Conservation (phyloP, 2,888 invertebrate species). For the Nowickia ferox region DNA sequence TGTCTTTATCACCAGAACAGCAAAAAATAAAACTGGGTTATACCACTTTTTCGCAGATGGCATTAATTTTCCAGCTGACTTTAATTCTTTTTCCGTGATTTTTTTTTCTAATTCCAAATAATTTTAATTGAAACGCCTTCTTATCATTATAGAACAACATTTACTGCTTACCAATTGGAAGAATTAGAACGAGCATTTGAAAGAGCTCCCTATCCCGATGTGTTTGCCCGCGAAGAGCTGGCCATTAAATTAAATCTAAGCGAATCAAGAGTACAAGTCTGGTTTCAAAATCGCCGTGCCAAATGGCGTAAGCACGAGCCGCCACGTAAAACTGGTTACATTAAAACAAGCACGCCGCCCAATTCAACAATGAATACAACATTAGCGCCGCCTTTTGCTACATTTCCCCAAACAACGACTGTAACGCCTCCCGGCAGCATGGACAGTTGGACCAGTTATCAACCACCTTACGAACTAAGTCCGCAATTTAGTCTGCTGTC, state of each 20-base stretch:
- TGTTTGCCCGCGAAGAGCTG: conserved; percentile 96
- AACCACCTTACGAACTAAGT: conserved; percentile 90
- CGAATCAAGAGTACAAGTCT: conserved; percentile 88
- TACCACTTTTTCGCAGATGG: too few species aligned
- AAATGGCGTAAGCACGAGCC: conserved; percentile 98
- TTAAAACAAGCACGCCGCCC: conserved; percentile 88
- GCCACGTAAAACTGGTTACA: conserved; percentile 93
- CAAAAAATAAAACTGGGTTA: too few species aligned
- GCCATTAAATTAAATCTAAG: conserved; percentile 95
- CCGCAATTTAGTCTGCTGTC: conserved; percentile 90
- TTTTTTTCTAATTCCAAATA: background rate
- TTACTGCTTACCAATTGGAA: conserved; percentile 96
- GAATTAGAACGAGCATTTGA: conserved; percentile 97
- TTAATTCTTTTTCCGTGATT: background rate
- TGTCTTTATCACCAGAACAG: too few species aligned
- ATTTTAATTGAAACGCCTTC: background rate
- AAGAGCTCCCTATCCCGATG: conserved; percentile 97
- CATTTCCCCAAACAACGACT: conserved; percentile 86
- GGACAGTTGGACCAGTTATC: conserved; percentile 90
- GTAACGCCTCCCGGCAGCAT: conserved; percentile 86
- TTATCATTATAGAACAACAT: conserved; percentile 90
- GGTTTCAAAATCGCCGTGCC: conserved; percentile 90
- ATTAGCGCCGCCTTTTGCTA: conserved; percentile 85
- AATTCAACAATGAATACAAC: conserved; percentile 83
- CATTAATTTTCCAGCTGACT: background rate